These are phyloP conservation scores for Macrotus californicus DNA, from an alignment of 2,113 vertebrate species.

Conservation along the genomic window DNA sequence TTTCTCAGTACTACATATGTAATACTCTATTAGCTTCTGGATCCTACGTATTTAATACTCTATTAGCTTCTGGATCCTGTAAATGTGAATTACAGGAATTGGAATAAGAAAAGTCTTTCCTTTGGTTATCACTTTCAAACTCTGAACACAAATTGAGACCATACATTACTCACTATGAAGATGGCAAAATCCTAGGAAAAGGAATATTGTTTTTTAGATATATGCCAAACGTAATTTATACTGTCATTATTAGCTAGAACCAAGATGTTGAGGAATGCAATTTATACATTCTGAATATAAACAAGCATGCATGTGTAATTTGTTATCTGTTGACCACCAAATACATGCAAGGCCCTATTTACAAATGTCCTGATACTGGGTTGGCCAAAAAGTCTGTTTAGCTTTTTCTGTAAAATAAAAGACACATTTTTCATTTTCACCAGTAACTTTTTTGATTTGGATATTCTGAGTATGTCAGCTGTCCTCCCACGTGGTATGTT, in stretches of 20 bases:
- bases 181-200: not conserved
- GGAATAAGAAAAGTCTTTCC: not conserved
- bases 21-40: not conserved
- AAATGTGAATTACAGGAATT: not conserved
- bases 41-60: not conserved
- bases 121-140: conserved; percentile 23
- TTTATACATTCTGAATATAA: conserved; percentile 7
- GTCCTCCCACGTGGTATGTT: no score
- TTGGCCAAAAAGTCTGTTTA: no score
- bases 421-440: no score
- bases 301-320: not conserved
- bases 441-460: no score
- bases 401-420: no score
- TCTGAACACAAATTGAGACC: not conserved
- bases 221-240: not conserved
- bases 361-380: not conserved
- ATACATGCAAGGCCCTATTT: not conserved
- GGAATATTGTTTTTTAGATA: not conserved
- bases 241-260: not conserved
- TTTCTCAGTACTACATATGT: not conserved
- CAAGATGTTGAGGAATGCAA: not conserved
- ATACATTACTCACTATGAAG: not conserved
- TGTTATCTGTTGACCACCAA: not conserved
- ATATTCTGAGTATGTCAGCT: no score
- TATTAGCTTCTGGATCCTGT: not conserved